Evolutionary conservation across 2,113 vertebrate genomes (phyloP).

Genomic region (Tenrec ecaudatus): DNA sequence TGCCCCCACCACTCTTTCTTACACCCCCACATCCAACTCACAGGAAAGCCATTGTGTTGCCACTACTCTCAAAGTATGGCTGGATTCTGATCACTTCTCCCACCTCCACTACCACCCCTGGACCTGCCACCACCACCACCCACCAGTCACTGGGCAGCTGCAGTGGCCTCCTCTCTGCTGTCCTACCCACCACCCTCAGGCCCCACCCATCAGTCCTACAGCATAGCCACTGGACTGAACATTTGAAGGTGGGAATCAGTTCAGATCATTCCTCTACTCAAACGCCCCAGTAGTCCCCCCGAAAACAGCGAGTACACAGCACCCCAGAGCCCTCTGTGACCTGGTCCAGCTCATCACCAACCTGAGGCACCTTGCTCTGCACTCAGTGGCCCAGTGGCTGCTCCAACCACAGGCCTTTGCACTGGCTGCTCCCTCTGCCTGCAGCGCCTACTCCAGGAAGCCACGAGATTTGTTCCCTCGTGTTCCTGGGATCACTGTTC

Average conservation of each 20-base stretch:
- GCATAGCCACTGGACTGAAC: no score
- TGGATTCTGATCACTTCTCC: background rate
- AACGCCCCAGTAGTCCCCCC: background rate
- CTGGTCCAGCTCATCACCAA: accelerated
- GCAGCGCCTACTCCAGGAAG: background rate
- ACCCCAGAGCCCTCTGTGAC: background rate
- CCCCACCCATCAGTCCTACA: background rate
- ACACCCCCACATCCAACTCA: background rate
- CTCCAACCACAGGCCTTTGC: conserved; percentile 15
- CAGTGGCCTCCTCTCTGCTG: no score
- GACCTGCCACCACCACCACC: no score
- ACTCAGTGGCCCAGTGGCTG: no score
- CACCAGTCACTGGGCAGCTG: no score
- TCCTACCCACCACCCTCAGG: background rate
- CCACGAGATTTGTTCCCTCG: background rate
- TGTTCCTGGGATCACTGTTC: background rate
- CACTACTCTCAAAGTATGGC: background rate
- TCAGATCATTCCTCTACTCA: background rate
- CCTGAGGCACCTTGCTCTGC: no score
- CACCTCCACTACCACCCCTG: background rate
- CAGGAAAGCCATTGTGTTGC: background rate
- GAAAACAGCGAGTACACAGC: background rate
- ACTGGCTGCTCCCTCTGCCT: background rate
- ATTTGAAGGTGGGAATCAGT: no score
- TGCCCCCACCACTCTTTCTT: background rate